Conservation (phyloP, 2,113 vertebrate genomes). For the Oreochromis spilurus region DNA sequence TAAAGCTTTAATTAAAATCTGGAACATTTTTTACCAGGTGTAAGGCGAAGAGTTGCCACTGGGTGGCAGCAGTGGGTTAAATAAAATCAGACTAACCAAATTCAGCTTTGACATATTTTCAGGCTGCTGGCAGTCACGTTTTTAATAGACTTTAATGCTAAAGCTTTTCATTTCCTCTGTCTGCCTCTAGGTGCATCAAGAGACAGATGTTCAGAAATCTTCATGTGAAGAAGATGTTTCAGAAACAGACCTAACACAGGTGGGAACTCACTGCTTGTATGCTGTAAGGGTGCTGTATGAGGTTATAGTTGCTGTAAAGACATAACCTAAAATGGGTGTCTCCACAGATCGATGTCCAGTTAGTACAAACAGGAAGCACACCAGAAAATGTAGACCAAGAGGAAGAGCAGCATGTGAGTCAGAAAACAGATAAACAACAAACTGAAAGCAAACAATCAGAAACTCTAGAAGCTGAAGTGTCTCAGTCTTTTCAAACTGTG, state of each 20-base stretch:
- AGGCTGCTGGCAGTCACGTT: background rate
- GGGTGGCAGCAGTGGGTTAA: background rate
- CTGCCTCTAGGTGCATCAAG: background rate
- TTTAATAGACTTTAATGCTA: background rate
- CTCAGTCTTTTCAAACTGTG: background rate
- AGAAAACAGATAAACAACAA: background rate
- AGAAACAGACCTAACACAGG: constrained; percentile 25
- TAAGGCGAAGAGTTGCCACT: accelerated
- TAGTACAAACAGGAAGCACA: background rate
- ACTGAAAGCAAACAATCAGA: background rate
- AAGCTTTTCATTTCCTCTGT: background rate
- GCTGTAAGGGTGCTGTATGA: background rate
- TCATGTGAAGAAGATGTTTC: background rate
- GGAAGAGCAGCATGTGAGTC: background rate
- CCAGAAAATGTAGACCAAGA: background rate
- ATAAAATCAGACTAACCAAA: background rate
- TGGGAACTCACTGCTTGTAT: background rate
- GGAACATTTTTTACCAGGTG: background rate
- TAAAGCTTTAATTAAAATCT: background rate
- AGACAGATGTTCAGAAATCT: background rate
- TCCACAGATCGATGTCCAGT: constrained; percentile 7
- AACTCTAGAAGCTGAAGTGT: background rate
- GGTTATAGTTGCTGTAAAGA: background rate
- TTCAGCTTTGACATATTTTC: background rate
- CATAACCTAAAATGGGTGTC: background rate